phyloP scores from a whole-genome alignment of 2,113 vertebrate species.

The Balaeniceps rex region DNA sequence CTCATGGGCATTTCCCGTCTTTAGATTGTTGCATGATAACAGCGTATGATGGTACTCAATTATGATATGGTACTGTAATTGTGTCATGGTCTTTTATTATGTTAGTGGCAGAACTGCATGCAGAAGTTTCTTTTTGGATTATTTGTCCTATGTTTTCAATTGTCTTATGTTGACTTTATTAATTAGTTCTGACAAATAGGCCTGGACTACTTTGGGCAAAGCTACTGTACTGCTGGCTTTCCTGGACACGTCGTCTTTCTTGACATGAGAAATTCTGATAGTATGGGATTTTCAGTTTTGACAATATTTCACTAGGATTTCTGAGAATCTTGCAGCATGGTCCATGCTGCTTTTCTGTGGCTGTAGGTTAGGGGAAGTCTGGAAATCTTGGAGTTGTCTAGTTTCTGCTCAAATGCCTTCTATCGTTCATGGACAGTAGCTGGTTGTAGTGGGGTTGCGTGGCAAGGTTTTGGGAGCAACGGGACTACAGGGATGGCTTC shows the following conservation, averaged over 20 bases:
- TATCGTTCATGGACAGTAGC: accelerated
- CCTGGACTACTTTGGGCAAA: background rate
- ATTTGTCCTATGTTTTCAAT: background rate
- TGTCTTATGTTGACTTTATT: background rate
- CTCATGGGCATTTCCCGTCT: background rate
- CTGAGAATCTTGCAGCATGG: background rate
- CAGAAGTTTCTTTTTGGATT: background rate
- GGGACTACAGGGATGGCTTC: no score
- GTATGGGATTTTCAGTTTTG: background rate
- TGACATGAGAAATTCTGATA: background rate
- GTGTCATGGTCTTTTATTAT: background rate
- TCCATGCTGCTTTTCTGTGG: background rate
- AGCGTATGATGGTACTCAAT: background rate
- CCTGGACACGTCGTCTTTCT: background rate
- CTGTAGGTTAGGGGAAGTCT: background rate
- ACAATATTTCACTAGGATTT: background rate
- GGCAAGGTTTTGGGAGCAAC: no score
- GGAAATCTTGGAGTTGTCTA: background rate
- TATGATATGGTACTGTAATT: background rate
- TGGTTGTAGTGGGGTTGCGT: background rate
- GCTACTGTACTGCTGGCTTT: background rate
- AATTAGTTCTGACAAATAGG: background rate
- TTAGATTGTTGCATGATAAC: background rate
- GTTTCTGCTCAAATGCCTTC: background rate
- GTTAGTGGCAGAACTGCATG: background rate